Conservation (phyloP, 1,140 invertebrate species). For the Saccostrea cuccullata region DNA sequence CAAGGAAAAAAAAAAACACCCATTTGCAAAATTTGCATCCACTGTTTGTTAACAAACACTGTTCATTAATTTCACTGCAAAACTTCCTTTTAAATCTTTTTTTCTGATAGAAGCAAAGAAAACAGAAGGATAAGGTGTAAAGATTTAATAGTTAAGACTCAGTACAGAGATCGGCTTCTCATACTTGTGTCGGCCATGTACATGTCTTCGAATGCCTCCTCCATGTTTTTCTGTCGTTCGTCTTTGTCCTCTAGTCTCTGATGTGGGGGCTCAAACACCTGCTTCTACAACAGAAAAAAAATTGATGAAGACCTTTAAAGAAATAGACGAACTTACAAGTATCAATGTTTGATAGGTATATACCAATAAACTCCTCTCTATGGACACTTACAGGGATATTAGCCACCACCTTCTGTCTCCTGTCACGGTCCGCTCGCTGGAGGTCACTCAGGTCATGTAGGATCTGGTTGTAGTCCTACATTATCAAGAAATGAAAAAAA, state of each 20-base stretch:
- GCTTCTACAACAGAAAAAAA: conserved; percentile 64
- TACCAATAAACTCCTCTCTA: neutral
- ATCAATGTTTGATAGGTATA: too few relatives aligned
- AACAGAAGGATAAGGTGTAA: neutral
- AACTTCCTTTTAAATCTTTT: neutral
- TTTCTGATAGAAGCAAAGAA: conserved; percentile 4
- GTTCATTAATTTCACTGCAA: neutral
- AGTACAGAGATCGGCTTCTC: conserved; percentile 40
- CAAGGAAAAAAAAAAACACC: neutral
- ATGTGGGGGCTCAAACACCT: conserved; percentile 76
- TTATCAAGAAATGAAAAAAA: conserved; percentile 21
- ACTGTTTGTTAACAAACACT: neutral
- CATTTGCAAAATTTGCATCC: neutral
- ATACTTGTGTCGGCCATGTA: conserved; percentile 71
- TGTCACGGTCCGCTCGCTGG: conserved; percentile 73
- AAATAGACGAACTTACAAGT: too few relatives aligned
- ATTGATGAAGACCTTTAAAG: neutral
- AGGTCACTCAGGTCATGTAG: conserved; percentile 76
- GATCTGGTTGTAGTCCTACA: conserved; percentile 76
- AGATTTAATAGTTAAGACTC: neutral
- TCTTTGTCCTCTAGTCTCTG: conserved; percentile 70
- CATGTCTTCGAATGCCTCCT: conserved; percentile 76
- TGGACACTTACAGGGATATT: conserved; percentile 74
- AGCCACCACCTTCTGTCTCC: conserved; percentile 72
- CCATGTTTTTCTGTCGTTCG: conserved; percentile 73